A percentile compares a stretch with the other conserved stretches of the same genome.
Conservation (phyloP, 2,888 invertebrate species). For the Ormyrus pomaceus region DNA sequence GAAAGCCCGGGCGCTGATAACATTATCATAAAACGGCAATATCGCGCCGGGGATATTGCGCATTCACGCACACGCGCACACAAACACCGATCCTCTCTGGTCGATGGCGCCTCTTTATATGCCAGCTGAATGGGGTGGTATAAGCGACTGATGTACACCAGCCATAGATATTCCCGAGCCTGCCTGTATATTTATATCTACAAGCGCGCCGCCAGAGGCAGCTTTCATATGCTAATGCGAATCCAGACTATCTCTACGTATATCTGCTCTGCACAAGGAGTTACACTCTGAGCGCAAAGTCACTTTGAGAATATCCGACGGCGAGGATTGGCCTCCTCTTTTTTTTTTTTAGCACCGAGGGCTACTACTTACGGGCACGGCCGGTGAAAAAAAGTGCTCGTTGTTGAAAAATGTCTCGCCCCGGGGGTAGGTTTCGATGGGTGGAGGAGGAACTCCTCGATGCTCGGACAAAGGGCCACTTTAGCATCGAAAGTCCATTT, state of each 20-base stretch:
- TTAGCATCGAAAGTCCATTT: conserved; percentile 64
- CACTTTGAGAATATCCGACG: conserved; percentile 46
- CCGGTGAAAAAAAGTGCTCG: not conserved
- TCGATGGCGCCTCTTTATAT: not conserved
- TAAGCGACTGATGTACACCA: conserved; percentile 34
- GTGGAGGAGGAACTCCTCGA: conserved; percentile 18
- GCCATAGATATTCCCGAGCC: conserved; percentile 53
- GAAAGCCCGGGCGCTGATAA: conserved; percentile 75
- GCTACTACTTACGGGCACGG: not conserved
- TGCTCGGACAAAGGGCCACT: conserved; percentile 38
- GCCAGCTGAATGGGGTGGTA: conserved; percentile 8
- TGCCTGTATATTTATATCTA: not conserved
- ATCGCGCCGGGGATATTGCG: conserved; percentile 69
- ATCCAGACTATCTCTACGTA: not conserved
- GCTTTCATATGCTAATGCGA: conserved; percentile 66
- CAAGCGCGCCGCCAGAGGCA: conserved; percentile 12
- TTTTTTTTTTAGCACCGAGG: too few species aligned
- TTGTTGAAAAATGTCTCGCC: conserved; percentile 31
- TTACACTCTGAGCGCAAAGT: conserved; percentile 30
- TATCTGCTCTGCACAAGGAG: conserved; percentile 26
- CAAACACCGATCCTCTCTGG: conserved; percentile 8
- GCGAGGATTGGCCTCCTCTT: conserved; percentile 14
- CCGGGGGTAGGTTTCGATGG: not conserved
- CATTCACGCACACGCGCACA: conserved; percentile 28
- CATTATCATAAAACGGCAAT: conserved; percentile 77